Conservation (phyloP, 2,888 invertebrate genomes). For the Lasioglossum malachurum region DNA sequence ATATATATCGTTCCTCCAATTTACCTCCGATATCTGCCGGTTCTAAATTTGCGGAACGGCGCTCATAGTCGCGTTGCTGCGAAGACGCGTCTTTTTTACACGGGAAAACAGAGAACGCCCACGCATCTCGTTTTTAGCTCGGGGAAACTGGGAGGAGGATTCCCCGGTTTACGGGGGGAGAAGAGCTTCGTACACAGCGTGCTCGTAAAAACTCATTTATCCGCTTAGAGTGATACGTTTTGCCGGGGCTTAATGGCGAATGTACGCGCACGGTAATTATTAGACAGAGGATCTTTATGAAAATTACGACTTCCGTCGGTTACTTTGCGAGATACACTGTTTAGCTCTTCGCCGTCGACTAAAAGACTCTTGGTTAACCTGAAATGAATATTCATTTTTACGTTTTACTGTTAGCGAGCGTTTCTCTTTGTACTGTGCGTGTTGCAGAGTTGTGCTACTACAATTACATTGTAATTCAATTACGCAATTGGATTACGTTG, state of each 20-base stretch:
- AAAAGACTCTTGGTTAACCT: neutral
- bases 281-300: neutral
- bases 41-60: constrained; percentile 29
- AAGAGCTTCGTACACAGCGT: constrained; percentile 4
- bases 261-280: constrained; percentile 3
- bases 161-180: neutral
- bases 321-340: neutral
- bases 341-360: neutral
- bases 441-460: neutral
- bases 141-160: neutral
- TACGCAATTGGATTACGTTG: no score
- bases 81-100: neutral
- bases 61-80: constrained; percentile 1
- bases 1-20: constrained; percentile 40
- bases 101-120: neutral
- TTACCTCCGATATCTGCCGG: constrained; percentile 33
- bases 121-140: neutral
- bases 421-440: neutral
- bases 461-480: no score
- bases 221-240: constrained; percentile 16
- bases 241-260: neutral
- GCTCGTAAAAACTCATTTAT: constrained; percentile 8
- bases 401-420: neutral
- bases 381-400: neutral
- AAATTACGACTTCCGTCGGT: neutral